A percentile compares a stretch with the other conserved stretches of the same genome.
Conservation (phyloP, 2,888 invertebrate species). For the Hermodice carunculata region DNA sequence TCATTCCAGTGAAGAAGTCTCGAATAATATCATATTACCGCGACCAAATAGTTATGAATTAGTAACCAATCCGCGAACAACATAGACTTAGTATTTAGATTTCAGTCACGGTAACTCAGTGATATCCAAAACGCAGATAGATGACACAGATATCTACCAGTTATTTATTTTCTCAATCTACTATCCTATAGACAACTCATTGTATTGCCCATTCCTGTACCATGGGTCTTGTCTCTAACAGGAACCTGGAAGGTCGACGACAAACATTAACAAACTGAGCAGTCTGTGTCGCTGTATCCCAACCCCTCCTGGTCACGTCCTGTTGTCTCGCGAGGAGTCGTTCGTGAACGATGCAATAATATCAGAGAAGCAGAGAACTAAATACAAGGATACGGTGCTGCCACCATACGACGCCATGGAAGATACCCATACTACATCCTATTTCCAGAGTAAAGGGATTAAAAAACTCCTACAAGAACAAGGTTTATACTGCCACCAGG, state of each 20-base stretch:
- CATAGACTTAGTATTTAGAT: no score
- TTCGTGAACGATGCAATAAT: constrained; percentile 64
- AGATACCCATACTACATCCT: constrained; percentile 52
- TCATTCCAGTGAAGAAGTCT: no score
- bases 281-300: not conserved
- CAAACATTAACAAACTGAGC: constrained; percentile 4
- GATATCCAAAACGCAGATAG: no score
- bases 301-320: constrained; percentile 22
- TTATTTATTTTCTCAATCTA: not conserved
- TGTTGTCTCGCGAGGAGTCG: constrained; percentile 47
- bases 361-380: constrained; percentile 53
- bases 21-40: no score
- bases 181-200: no score
- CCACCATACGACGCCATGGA: constrained; percentile 59
- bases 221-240: no score
- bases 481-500: no score
- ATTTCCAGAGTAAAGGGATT: constrained; percentile 59
- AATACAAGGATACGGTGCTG: constrained; percentile 59
- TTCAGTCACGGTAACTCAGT: no score
- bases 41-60: no score
- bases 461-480: no score
- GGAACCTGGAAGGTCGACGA: not conserved
- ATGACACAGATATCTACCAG: not conserved
- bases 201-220: no score
- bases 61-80: no score